A percentile compares a stretch with the other conserved stretches of the same genome.
These are phyloP conservation scores for Manacus vitellinus DNA, from an alignment of 2,113 vertebrate species.

Conservation along the genomic window DNA sequence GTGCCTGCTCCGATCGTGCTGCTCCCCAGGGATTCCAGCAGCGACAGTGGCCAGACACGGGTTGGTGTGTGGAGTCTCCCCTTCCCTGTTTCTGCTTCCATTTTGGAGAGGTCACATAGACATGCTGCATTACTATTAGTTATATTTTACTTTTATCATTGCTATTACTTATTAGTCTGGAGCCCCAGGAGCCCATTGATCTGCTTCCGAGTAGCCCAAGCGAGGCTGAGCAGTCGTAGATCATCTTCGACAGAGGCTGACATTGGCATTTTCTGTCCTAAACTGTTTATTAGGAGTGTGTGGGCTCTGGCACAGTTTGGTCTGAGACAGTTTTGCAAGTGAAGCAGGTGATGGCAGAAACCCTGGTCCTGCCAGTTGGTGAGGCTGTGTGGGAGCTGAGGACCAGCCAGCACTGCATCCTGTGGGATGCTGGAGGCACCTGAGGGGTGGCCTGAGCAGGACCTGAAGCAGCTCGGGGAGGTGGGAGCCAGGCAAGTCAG, in stretches of 20 bases:
- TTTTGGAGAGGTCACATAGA: accelerated
- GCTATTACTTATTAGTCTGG: conserved; percentile 46
- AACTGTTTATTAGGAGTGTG: accelerated
- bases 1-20: neutral
- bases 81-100: accelerated
- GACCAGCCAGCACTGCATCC: neutral
- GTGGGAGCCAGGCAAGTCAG: neutral
- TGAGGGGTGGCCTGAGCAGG: neutral
- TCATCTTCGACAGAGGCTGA: neutral
- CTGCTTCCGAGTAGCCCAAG: neutral
- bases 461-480: neutral
- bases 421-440: neutral
- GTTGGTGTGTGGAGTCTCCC: neutral
- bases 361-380: neutral
- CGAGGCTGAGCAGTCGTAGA: neutral
- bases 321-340: neutral
- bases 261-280: neutral
- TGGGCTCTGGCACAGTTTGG: neutral
- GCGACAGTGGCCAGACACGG: accelerated
- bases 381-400: neutral
- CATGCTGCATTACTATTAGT: neutral
- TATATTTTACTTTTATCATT: conserved; percentile 5
- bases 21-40: accelerated
- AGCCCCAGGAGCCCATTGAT: neutral
- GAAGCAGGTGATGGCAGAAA: neutral